Conservation (phyloP, 1,140 invertebrate species). For the Hyles euphorbiae region DNA sequence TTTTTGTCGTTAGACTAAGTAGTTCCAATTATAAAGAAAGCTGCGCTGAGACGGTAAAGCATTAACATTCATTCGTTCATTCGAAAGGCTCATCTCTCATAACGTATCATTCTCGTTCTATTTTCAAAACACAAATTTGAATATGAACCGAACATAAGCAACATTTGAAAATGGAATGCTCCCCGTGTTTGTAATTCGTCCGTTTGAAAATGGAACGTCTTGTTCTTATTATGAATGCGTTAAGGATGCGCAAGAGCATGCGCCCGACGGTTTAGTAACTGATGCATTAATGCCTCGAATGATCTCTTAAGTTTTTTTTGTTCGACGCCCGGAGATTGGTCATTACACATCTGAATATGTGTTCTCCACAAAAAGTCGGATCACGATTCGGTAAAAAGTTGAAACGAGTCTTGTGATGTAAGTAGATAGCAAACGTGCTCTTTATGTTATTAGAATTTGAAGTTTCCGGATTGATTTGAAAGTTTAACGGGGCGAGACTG, state of each 20-base stretch:
- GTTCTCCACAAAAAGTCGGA: conserved; percentile 59
- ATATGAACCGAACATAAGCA: conserved; percentile 49
- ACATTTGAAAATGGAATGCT: conserved; percentile 48
- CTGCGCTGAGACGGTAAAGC: no score
- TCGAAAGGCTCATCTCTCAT: conserved; percentile 10
- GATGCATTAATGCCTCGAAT: conserved; percentile 69
- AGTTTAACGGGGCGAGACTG: conserved; percentile 29
- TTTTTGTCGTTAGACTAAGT: no score
- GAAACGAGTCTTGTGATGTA: conserved; percentile 55
- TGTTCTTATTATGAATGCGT: conserved; percentile 68
- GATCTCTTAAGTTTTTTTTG: conserved; percentile 56
- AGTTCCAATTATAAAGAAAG: no score
- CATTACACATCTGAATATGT: conserved; percentile 73
- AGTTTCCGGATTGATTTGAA: conserved; percentile 64
- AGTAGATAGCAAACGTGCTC: conserved; percentile 64
- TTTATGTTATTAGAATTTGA: conserved; percentile 64
- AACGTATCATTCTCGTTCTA: conserved; percentile 44
- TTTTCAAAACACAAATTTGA: conserved; percentile 66
- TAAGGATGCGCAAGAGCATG: conserved; percentile 69
- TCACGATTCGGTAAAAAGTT: conserved; percentile 63
- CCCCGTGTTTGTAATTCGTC: conserved; percentile 57
- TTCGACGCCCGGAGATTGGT: conserved; percentile 66
- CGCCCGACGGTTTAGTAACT: conserved; percentile 70
- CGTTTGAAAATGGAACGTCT: conserved; percentile 57
- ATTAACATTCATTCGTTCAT: no score